Evolutionary conservation across 2,797 vertebrate species (phyloP).

Genomic region (Falco rusticolus): DNA sequence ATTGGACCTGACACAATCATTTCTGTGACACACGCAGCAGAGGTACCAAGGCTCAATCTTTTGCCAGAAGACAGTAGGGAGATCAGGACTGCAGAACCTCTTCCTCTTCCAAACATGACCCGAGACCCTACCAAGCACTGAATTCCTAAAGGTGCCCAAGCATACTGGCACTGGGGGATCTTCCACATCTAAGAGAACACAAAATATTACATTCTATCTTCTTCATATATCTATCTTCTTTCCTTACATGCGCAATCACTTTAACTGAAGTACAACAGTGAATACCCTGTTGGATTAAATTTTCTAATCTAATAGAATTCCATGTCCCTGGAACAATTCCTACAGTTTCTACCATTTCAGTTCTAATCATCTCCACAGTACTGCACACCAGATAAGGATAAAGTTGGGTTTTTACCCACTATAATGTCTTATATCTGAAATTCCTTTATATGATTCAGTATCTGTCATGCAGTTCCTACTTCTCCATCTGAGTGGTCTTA

Average conservation of each 20-base stretch:
- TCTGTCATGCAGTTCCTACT: background rate
- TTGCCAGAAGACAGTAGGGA: rapidly evolving
- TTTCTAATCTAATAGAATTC: background rate
- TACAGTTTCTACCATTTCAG: background rate
- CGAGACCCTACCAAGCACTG: background rate
- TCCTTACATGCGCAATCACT: background rate
- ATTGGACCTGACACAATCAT: rapidly evolving
- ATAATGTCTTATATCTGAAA: background rate
- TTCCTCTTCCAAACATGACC: background rate
- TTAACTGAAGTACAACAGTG: background rate
- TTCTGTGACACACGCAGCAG: background rate
- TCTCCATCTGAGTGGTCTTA: background rate
- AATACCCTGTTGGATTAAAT: background rate
- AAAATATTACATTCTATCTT: background rate
- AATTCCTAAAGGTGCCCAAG: background rate
- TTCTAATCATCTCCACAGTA: background rate
- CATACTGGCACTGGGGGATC: background rate
- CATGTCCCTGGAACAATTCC: background rate
- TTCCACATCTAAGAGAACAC: background rate
- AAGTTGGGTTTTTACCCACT: background rate
- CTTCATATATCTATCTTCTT: background rate
- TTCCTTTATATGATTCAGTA: background rate
- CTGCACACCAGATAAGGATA: background rate
- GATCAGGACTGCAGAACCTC: background rate
- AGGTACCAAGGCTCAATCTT: background rate